Percentiles rank a stretch among this genome's conserved stretches.
phyloP scores from a whole-genome alignment of 37 sponge, comb jelly and placozoan genomes.

The Axinella damicornis region DNA sequence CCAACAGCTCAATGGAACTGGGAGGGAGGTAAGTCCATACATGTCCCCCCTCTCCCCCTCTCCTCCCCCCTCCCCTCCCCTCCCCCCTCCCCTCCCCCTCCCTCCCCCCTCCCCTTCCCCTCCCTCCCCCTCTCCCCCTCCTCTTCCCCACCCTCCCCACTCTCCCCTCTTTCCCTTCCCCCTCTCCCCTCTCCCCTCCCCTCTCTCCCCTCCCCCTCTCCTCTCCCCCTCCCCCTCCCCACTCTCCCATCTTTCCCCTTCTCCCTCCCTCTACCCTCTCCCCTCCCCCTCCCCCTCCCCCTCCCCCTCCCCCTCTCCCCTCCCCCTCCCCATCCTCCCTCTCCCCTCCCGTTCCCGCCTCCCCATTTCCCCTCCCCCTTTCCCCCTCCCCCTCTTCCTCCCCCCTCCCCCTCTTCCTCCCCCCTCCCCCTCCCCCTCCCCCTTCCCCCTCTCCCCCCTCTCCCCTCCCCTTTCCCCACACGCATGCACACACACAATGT shows the following conservation, averaged over 20 bases:
- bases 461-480: background rate
- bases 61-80: too few species aligned
- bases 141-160: too few species aligned
- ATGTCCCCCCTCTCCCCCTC: too few species aligned
- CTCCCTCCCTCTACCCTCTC: background rate
- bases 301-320: background rate
- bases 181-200: background rate
- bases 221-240: background rate
- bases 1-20: background rate
- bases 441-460: background rate
- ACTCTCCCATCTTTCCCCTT: background rate
- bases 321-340: background rate
- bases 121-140: too few species aligned
- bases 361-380: constrained; percentile 4
- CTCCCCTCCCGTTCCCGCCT: background rate
- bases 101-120: too few species aligned
- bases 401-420: background rate
- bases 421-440: background rate
- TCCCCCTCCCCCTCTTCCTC: background rate
- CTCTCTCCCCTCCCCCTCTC: background rate
- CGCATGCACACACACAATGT: too few species aligned
- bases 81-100: too few species aligned
- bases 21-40: too few species aligned
- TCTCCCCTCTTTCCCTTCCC: too few species aligned
- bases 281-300: background rate